These are phyloP conservation scores for Carduelis carduelis DNA, from an alignment of 2,797 vertebrate species.

Conservation along the genomic window DNA sequence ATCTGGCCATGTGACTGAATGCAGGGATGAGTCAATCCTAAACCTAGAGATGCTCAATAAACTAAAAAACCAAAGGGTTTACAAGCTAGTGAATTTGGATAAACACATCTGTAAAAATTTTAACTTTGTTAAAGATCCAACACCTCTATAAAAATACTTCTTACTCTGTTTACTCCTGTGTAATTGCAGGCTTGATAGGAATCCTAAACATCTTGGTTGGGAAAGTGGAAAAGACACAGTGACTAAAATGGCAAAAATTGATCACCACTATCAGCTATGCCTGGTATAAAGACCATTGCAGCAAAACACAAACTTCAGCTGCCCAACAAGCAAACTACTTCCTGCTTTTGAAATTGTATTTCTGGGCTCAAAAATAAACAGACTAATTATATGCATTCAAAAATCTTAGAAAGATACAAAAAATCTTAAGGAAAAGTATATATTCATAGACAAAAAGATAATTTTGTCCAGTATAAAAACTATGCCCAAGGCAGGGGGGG, in stretches of 20 bases:
- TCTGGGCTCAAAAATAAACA: background rate
- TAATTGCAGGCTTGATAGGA: background rate
- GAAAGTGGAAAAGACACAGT: background rate
- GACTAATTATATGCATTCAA: background rate
- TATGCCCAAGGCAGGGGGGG: fast-evolving
- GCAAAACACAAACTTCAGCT: background rate
- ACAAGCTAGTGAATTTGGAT: background rate
- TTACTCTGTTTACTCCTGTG: background rate
- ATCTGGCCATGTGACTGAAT: background rate
- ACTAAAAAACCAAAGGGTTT: background rate
- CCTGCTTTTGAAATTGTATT: background rate
- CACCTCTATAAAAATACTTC: background rate
- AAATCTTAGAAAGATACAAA: background rate
- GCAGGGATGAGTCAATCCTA: background rate
- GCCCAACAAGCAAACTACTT: background rate
- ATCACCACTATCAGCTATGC: background rate
- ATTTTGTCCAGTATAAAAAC: background rate
- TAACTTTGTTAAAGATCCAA: background rate
- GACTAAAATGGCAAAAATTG: background rate
- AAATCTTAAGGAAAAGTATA: background rate
- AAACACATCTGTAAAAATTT: background rate
- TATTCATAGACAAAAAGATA: background rate
- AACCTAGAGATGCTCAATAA: background rate
- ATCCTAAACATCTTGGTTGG: background rate
- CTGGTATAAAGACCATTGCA: background rate